Base-by-base conservation (phyloP, 2,113 vertebrate species). In the Megaceryle torquata region DNA sequence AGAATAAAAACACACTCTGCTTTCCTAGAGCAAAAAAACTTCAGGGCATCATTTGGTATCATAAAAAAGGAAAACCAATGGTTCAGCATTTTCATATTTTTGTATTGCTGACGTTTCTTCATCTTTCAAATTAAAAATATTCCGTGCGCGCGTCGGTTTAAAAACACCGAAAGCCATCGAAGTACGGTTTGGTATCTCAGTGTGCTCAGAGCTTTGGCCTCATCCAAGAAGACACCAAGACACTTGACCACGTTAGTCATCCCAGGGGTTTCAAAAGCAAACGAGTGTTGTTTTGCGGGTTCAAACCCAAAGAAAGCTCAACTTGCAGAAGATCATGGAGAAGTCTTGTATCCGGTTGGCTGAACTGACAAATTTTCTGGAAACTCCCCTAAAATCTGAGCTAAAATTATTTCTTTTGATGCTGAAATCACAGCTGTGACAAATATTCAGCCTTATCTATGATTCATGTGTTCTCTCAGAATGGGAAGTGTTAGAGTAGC, bases 391-490 rank as follows among this genome's bases (percentile, higher is more conserved):
- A 63, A 74, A 93, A 94, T 92, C 71, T 44, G 70, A 46, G 83
- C 93, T 95, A 96, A 97, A 97, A 96, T 97, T 97, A 93, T 89
- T 93, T 89, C 95, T 93, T 91, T 84, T 93, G 95, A 92, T 88
- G 93, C 93, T 91, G 93, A 97, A 97, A 96, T 97, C 97, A 96
- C 94, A 92, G 94, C 97, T 96, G 92, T 97, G 97, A 96, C 95
- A 95, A 96, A 96, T 88, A 85, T 95, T 88, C 93, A 91, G 93
- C 83, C 92, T 93, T 75, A 84, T 92, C 91, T 64, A 35, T 97
- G 97, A 97, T 97, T 98, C 94, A 97, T 96, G 90, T 72, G 88
- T 60, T 95, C 48, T 93, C 31, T 91, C 82, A 71, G 96, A 97
- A 93, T 83, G 97, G 86, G 90, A 97, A 97, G 84, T 95, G 71